Percentiles rank a stretch among this genome's conserved stretches.
Evolutionary conservation across 2,888 invertebrate species (phyloP).

Genomic region (Drosophila leonis): DNA sequence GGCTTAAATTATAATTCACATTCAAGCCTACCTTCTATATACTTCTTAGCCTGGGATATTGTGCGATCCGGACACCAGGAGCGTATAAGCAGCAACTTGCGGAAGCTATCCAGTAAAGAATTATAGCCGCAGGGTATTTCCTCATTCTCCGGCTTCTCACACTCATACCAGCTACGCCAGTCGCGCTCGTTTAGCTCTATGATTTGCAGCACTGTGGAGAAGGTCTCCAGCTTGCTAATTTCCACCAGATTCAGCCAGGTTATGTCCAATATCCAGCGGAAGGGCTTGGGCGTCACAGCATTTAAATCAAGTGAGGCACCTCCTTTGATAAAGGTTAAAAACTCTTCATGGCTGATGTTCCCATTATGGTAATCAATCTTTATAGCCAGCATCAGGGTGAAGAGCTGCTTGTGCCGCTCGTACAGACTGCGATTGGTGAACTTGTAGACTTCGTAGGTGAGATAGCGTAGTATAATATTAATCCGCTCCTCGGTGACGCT

Average conservation of each 20-base stretch:
- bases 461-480: slow-evolving; percentile 93
- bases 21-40: slow-evolving; percentile 90
- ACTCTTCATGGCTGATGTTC: slow-evolving; percentile 94
- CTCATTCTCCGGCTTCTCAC: slow-evolving; percentile 96
- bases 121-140: slow-evolving; percentile 96
- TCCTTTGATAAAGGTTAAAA: slow-evolving; percentile 97
- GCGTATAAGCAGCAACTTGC: slow-evolving; percentile 94
- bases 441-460: slow-evolving; percentile 96
- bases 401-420: slow-evolving; percentile 96
- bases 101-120: slow-evolving; percentile 93
- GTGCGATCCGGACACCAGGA: slow-evolving; percentile 98
- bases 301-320: slow-evolving; percentile 97
- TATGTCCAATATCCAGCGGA: slow-evolving; percentile 97
- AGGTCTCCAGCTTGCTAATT: slow-evolving; percentile 93
- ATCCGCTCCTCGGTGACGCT: slow-evolving; percentile 94
- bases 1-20: slow-evolving; percentile 9
- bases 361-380: slow-evolving; percentile 96
- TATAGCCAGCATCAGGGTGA: slow-evolving; percentile 97
- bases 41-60: slow-evolving; percentile 95
- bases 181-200: slow-evolving; percentile 94
- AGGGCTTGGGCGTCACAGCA: slow-evolving; percentile 96
- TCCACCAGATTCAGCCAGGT: slow-evolving; percentile 98
- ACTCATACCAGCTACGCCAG: slow-evolving; percentile 96
- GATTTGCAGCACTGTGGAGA: slow-evolving; percentile 92
- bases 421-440: slow-evolving; percentile 97